Evolutionary conservation across 2,113 vertebrate species (phyloP).

Genomic region (Phyllostomus discolor): DNA sequence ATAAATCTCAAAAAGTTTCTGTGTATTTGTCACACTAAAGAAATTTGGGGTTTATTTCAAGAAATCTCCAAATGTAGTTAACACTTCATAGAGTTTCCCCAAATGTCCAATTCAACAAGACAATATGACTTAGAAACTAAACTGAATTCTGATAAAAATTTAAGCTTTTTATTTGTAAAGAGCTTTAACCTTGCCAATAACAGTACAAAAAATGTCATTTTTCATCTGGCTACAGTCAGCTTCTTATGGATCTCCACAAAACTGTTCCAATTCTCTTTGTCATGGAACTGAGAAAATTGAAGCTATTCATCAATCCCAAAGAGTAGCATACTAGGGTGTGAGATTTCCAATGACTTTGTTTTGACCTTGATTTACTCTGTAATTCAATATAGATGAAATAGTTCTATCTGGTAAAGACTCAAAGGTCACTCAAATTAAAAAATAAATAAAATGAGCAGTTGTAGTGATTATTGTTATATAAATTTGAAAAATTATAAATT

Average conservation of each 20-base stretch:
- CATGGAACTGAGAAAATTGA: constrained; percentile 68
- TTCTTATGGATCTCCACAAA: constrained; percentile 49
- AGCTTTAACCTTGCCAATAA: constrained; percentile 50
- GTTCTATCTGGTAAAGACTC: not conserved
- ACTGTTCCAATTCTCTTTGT: constrained; percentile 57
- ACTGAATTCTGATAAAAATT: not conserved
- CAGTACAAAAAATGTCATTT: constrained; percentile 55
- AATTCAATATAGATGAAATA: constrained; percentile 4
- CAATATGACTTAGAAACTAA: not conserved
- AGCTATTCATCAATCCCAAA: constrained; percentile 62
- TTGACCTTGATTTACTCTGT: constrained; percentile 50
- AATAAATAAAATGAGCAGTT: not conserved
- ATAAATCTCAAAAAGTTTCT: not conserved
- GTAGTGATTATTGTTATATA: not conserved
- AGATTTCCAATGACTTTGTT: constrained; percentile 53
- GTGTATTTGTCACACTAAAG: not conserved
- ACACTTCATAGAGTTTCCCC: constrained; percentile 9
- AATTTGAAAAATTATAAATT: not conserved
- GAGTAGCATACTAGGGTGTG: not conserved
- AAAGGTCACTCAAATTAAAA: not conserved
- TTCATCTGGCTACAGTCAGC: constrained; percentile 25
- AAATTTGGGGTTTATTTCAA: not conserved
- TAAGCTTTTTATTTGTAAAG: constrained; percentile 38
- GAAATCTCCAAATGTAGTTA: not conserved
- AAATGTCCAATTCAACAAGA: not conserved